Conservation (phyloP, 2,113 vertebrate species). For the Corythoichthys intestinalis region DNA sequence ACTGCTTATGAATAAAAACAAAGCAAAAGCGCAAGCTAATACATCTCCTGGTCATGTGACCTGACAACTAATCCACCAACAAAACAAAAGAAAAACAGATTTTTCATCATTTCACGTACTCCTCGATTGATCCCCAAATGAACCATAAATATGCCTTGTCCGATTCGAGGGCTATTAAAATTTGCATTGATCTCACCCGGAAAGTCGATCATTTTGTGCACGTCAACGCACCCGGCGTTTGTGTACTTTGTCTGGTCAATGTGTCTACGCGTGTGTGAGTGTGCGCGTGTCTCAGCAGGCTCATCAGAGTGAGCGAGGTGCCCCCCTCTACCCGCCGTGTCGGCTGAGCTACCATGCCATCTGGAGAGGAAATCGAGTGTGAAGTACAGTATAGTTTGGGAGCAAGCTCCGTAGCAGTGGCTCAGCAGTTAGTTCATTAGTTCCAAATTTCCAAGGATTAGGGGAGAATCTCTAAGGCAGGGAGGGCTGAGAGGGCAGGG, state of each 20-base stretch:
- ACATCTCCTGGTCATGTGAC: no score
- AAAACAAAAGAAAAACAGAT: no score
- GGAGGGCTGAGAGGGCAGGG: constrained; percentile 74
- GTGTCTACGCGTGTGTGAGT: constrained; percentile 27
- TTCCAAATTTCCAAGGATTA: constrained; percentile 98
- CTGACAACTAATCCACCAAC: no score
- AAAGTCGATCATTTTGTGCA: no score
- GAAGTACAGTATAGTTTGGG: constrained; percentile 99
- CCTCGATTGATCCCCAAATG: no score
- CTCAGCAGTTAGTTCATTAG: constrained; percentile 99
- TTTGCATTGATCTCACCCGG: no score
- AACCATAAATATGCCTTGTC: no score
- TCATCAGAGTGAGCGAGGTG: constrained; percentile 75
- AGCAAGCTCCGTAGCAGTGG: constrained; percentile 91
- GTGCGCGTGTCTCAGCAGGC: constrained; percentile 37
- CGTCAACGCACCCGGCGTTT: neutral
- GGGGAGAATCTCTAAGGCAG: constrained; percentile 82
- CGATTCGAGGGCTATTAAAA: no score
- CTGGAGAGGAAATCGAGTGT: constrained; percentile 99
- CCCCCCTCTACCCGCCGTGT: constrained; percentile 74
- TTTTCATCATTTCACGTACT: no score
- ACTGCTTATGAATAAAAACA: no score
- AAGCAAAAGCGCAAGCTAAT: no score
- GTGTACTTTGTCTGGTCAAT: constrained; percentile 1
- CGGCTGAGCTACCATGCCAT: constrained; percentile 89